Evolutionary conservation across 2,113 vertebrate species (phyloP).

Genomic region (Atherinomorus stipes): DNA sequence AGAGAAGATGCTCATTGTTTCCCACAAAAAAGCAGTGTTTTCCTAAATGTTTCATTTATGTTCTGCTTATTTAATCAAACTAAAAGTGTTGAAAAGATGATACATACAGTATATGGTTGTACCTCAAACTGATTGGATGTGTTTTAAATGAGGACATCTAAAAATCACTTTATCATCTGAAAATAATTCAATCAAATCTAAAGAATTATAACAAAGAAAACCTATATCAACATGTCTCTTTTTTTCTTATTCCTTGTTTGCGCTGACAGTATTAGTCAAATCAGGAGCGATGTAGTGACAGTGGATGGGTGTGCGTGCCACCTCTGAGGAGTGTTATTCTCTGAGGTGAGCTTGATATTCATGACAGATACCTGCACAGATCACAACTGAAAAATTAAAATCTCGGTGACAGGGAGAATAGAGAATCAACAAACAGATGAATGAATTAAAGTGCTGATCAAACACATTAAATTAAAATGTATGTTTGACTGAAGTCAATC

Average conservation of each 20-base stretch:
- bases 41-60: not conserved
- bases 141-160: not conserved
- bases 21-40: slow-evolving; percentile 10
- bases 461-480: slow-evolving; percentile 62
- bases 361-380: slow-evolving; percentile 66
- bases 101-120: too few relatives aligned
- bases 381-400: slow-evolving; percentile 64
- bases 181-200: not conserved
- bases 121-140: too few relatives aligned
- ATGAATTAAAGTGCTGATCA: slow-evolving; percentile 69
- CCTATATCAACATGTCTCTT: not conserved
- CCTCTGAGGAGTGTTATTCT: slow-evolving; percentile 40
- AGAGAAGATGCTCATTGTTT: slow-evolving; percentile 29
- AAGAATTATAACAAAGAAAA: not conserved
- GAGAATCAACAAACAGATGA: slow-evolving; percentile 47
- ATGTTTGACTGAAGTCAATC: slow-evolving; percentile 62
- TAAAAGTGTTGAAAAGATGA: not conserved
- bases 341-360: slow-evolving; percentile 62
- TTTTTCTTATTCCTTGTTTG: not conserved
- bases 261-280: not conserved
- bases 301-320: not conserved
- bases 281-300: slow-evolving; percentile 12
- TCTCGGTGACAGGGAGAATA: slow-evolving; percentile 23
- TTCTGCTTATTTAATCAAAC: not conserved
- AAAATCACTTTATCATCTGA: too few relatives aligned